Base-by-base conservation (phyloP, 2,113 vertebrate genomes). In the Periophthalmus modestus region DNA sequence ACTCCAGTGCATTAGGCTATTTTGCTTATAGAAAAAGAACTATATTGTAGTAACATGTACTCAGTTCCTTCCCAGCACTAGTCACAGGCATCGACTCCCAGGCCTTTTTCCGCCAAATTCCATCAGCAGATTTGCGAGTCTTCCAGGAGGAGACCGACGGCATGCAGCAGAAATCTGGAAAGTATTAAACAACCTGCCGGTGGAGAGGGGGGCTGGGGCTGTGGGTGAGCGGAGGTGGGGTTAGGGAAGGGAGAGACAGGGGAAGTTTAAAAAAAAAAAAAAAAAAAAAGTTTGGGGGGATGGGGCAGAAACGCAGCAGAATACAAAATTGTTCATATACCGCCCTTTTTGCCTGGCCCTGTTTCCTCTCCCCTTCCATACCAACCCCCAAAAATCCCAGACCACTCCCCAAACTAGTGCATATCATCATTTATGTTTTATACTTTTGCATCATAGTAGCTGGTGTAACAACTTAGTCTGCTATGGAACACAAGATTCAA, bases 151-250 rank as follows among this genome's bases (percentile, higher is more conserved):
- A 90, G 83, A 82, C 82, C 80, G 75, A 86, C 78, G 80, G 91
- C 88, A 86, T 83, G 89, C 87, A 58, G 28, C 14, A 62, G 88
- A 89, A 93, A 93, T 93, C 92, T 94, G 93, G 93, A 94, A 93
- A 92, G 88, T 87, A 94, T 94, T 94, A 94, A 91, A 89, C 91
- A 93, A 93, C 93, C 93, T 94, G 92, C 91, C 88, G 88, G 87
- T 87, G 77, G 63, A 80, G 71, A 52, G 34, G 69, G 63, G 39
- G 77, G 66, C 55, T 54, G 77, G 66, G 79, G 15, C 58, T 66
- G 80, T 58, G 75, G 58, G 55, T 48, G 43, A n/a, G 39, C 3
- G 36, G 15, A 58, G 72, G 59, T 3, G 19, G 68, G 46, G 21
- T 57, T 65, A 58, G 69, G 61, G 65, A 7, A 24, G 72, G 54